Evolutionary conservation across 2,113 vertebrate species (phyloP).

Genomic region (Zapus hudsonius): DNA sequence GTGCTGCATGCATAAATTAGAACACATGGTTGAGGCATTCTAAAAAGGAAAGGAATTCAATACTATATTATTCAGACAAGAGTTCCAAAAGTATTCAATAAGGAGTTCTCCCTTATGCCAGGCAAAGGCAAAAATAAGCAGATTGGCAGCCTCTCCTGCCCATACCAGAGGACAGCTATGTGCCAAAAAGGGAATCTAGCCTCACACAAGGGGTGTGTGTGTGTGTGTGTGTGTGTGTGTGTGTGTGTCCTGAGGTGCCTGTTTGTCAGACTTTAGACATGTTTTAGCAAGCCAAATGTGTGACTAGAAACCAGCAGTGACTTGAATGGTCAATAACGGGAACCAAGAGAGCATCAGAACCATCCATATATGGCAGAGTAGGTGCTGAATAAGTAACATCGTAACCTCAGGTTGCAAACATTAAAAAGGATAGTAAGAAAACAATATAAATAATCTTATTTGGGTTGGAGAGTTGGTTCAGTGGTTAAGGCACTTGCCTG

Average conservation of each 20-base stretch:
- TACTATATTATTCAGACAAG: not conserved
- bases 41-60: not conserved
- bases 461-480: no score
- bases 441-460: not conserved
- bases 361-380: not conserved
- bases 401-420: not conserved
- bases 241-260: no score
- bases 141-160: not conserved
- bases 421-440: not conserved
- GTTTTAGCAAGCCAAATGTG: not conserved
- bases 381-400: not conserved
- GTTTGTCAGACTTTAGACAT: not conserved
- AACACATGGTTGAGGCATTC: not conserved
- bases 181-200: not conserved
- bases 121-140: fast-evolving
- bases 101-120: not conserved
- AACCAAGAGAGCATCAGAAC: not conserved
- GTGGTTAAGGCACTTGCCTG: no score
- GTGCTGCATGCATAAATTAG: not conserved
- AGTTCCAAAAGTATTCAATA: not conserved
- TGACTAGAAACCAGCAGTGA: not conserved
- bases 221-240: not conserved
- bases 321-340: not conserved
- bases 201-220: not conserved
- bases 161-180: not conserved